A percentile compares a stretch with the other conserved stretches of the same genome.
phyloP scores from a whole-genome alignment of 1,140 invertebrate species.

The Musca vetustissima region DNA sequence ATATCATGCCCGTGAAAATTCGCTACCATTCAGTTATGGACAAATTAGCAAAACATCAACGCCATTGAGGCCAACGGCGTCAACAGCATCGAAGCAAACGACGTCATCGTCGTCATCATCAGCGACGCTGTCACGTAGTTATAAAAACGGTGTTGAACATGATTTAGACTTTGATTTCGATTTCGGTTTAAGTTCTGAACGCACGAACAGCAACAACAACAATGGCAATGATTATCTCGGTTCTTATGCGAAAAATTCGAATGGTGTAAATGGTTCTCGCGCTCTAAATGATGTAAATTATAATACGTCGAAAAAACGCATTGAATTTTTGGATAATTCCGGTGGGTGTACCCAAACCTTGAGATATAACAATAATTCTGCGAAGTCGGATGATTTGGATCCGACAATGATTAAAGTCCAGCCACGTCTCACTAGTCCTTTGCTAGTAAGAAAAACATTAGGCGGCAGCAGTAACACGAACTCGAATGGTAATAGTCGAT shows the following conservation, averaged over 20 bases:
- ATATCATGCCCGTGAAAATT: conserved; percentile 77
- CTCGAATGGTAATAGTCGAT: conserved; percentile 7
- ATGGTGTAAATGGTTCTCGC: conserved; percentile 1
- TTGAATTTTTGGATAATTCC: background rate
- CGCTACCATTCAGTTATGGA: conserved; percentile 78
- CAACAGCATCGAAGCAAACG: background rate
- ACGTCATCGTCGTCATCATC: conserved; percentile 39
- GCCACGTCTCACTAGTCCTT: conserved; percentile 53
- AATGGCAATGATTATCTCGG: conserved; percentile 2
- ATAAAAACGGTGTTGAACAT: conserved; percentile 15
- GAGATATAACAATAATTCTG: background rate
- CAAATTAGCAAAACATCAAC: conserved; percentile 47
- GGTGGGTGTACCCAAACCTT: conserved; percentile 16
- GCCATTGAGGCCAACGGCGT: conserved; percentile 30
- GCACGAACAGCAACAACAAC: no score
- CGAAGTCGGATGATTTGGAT: conserved; percentile 18
- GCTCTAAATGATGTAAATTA: conserved; percentile 3
- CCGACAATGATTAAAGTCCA: conserved; percentile 50
- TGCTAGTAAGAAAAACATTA: conserved; percentile 54
- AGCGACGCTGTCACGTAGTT: conserved; percentile 8
- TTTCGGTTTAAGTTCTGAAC: conserved; percentile 7
- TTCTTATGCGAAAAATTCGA: conserved; percentile 16
- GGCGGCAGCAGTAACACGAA: conserved; percentile 28
- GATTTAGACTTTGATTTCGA: conserved; percentile 23
- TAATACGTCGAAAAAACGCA: conserved; percentile 4